Evolutionary conservation across 2,113 vertebrate genomes (phyloP), one percentile per base, ranked within the genome.

Genomic region (Dendropsophus ebraccatus): DNA sequence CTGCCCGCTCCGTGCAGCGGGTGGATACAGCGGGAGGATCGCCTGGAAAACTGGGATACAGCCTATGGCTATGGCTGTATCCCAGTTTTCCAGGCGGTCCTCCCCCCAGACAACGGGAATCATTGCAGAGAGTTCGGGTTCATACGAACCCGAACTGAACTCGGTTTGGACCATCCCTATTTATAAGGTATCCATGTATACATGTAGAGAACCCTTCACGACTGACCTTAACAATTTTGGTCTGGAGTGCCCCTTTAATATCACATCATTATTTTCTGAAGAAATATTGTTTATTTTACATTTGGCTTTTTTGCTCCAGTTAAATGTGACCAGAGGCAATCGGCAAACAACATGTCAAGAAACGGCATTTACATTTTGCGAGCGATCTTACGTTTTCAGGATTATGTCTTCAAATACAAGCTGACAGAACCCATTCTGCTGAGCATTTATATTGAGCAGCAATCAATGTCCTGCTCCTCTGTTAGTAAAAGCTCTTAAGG

Each of bases 401-500:
- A 89, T 41, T 41, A 47, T 72, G 79, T 65, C 56, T 75, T 0
- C 5, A 88, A 87, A 90, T 83, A 72, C 75, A 76, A 82, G 83
- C 88, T 37, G 74, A 88, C 89, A 90, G 62, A 88, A 88, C 83
- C 87, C 88, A 90, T 84, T 91, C 70, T 77, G 88, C 90, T 87
- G 87, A 88, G 74, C 84, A 50, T 89, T 93, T 91, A 88, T 90
- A 90, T 88, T 84, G 81, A 90, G 85, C 86, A 89, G 87, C 69
- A 87, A 93, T 94, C 93, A 90, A 90, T 94, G 92, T 86, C 88
- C 89, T 90, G 90, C 91, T 87, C 88, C 90, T 92, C 67, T 87
- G 82, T 87, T 91, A 89, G 92, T 93, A 94, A 94, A 81, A 94
- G 92, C 88, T 92, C 91, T 94, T 94, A 89, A 94, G 94, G 94